These are phyloP conservation scores for Agelaius tricolor DNA, from an alignment of 2,113 vertebrate species.

Conservation along the genomic window DNA sequence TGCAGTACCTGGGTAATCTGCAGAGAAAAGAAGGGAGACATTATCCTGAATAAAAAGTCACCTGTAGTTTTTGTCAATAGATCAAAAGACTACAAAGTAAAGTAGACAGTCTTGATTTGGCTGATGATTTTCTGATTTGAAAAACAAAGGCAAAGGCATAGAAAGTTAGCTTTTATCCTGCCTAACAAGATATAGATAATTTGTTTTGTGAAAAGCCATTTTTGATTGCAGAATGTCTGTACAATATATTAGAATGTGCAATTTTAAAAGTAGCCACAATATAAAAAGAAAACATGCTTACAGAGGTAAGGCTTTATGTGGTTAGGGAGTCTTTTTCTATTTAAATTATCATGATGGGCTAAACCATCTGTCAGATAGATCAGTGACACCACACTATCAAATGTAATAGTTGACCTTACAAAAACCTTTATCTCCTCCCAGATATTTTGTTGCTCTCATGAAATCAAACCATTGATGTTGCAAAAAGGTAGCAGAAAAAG, in stretches of 20 bases:
- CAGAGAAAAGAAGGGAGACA: background rate
- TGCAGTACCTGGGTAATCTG: background rate
- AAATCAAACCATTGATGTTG: background rate
- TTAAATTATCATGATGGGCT: fast-evolving
- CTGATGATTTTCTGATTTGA: background rate
- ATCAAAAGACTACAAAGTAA: background rate
- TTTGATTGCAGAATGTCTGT: background rate
- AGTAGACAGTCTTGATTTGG: background rate
- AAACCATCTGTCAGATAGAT: background rate
- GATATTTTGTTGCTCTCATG: background rate
- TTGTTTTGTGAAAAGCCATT: background rate
- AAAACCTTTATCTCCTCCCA: background rate
- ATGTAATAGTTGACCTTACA: background rate
- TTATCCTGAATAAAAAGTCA: background rate
- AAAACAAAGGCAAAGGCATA: background rate
- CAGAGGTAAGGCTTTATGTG: background rate
- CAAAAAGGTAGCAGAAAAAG: background rate
- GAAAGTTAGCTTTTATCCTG: background rate
- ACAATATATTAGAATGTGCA: background rate
- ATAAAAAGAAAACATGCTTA: background rate
- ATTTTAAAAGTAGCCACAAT: background rate
- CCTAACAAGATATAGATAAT: background rate
- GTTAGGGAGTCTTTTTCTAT: background rate
- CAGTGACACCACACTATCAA: background rate
- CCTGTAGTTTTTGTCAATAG: background rate